phyloP scores from a whole-genome alignment of 1,140 invertebrate species.

The Augochlora pura region DNA sequence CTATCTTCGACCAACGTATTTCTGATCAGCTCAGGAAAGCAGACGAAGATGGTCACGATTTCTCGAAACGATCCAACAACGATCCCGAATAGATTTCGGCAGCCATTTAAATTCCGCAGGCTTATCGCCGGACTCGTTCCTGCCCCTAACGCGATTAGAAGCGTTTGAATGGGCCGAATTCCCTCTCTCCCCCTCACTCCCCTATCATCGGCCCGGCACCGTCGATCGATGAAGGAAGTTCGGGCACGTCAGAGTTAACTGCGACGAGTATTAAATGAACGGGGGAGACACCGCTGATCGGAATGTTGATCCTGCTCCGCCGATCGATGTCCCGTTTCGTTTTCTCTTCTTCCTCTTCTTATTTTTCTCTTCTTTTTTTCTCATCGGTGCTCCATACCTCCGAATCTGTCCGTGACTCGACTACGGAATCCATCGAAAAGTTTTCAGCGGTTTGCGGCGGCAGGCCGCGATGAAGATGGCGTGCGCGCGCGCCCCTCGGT shows the following conservation, averaged over 20 bases:
- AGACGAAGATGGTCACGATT: too few species aligned
- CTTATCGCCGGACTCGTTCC: background rate
- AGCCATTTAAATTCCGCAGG: background rate
- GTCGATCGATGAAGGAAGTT: background rate
- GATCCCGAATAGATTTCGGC: too few species aligned
- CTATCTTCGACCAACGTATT: too few species aligned
- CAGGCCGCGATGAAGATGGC: background rate
- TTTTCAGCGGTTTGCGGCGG: background rate
- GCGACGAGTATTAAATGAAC: conserved; percentile 1
- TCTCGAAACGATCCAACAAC: too few species aligned
- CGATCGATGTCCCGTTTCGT: conserved; percentile 11
- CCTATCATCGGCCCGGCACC: background rate
- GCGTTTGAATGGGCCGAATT: background rate
- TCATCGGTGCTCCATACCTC: background rate
- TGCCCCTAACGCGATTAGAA: background rate
- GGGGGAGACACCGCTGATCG: conserved; percentile 10
- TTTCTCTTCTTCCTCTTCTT: too few species aligned
- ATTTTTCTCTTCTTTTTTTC: too few species aligned
- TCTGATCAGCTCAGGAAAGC: too few species aligned
- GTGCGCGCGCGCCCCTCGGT: background rate
- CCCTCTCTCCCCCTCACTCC: too few species aligned
- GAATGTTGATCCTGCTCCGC: conserved; percentile 33
- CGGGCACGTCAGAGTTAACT: background rate
- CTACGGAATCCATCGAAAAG: background rate
- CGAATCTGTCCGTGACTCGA: conserved; percentile 3